Evolutionary conservation across 2,113 vertebrate species (phyloP), one percentile per base, ranked within the genome.

Genomic region (Chelonoidis abingdonii): DNA sequence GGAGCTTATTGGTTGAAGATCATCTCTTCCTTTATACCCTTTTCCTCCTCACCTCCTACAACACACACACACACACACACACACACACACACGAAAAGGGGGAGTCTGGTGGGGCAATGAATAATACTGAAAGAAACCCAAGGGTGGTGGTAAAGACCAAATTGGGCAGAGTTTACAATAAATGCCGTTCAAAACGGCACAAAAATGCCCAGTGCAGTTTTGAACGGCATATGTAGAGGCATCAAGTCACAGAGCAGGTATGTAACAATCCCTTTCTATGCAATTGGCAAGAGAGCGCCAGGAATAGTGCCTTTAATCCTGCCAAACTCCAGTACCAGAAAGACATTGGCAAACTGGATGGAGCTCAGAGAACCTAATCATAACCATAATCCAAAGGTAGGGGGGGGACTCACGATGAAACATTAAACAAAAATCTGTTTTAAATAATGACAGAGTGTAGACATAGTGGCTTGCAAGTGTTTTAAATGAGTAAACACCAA

Each of bases 401-500:
- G 75, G 24, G 29, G 25, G 41, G 47, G 38, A 80, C 80, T 24
- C 38, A 57, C 16, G 76, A 89, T 14, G 38, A 94, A 83, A 49
- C 16, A 85, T 75, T 86, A 78, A n/a, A 94, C 53, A 86, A 92
- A 86, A 92, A 65, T 49, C 47, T 86, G 86, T 86, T 78, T 54
- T 88, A 86, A 94, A n/a, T 89, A 80, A 75, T 85, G 47, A 52
- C 24, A 29, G 25, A 80, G 24, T 59, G 53, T 27, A 89, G 81
- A 91, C 89, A n/a, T 79, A 0, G 72, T 75, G 38, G n/a, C 53
- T 95, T 92, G 93, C 57, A 93, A 69, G 50, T 3, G 2, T 72
- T 94, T 81, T 52, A 92, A 96, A 80, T 79, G 89, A 89, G n/a
- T 19, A 75, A 72, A 57, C 75, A 80, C 72, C 88, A 72, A 29